These are phyloP conservation scores for Misgurnus mizolepis DNA, from an alignment of 2,113 vertebrate genomes.

Conservation along the genomic window DNA sequence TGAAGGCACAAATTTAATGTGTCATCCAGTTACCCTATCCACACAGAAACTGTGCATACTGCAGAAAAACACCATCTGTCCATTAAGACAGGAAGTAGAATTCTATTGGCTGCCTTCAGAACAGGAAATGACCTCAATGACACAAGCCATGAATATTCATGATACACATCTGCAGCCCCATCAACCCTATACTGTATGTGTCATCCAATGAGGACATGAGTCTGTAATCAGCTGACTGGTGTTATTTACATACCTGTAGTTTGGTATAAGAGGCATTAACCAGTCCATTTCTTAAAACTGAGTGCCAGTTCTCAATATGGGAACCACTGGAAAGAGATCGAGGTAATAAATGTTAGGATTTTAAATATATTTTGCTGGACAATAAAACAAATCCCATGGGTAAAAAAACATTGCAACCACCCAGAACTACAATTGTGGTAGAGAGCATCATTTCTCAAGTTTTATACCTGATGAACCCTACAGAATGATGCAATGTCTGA, in stretches of 20 bases:
- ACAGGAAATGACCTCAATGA: constrained; percentile 20
- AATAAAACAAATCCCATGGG: background rate
- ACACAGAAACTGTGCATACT: too few species aligned
- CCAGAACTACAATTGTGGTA: too few species aligned
- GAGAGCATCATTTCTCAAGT: too few species aligned
- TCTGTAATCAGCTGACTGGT: constrained; percentile 61
- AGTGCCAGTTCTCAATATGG: constrained; percentile 99
- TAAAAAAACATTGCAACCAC: background rate
- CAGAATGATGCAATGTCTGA: background rate
- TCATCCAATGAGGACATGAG: constrained; percentile 64
- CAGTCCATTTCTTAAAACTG: constrained; percentile 98
- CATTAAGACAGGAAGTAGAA: constrained; percentile 53
- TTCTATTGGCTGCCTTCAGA: constrained; percentile 57
- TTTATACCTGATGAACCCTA: background rate
- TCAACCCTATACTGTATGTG: constrained; percentile 20
- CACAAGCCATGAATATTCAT: too few species aligned
- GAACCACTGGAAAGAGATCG: constrained; percentile 85
- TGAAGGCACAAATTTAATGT: too few species aligned
- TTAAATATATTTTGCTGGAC: background rate
- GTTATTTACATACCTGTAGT: constrained; percentile 85
- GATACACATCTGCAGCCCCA: background rate
- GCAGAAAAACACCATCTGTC: background rate
- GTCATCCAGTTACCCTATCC: too few species aligned
- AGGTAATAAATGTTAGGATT: constrained; percentile 25
- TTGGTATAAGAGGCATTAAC: constrained; percentile 99